phyloP scores from a whole-genome alignment of 2,888 invertebrate genomes.

The Hartigia nigra region DNA sequence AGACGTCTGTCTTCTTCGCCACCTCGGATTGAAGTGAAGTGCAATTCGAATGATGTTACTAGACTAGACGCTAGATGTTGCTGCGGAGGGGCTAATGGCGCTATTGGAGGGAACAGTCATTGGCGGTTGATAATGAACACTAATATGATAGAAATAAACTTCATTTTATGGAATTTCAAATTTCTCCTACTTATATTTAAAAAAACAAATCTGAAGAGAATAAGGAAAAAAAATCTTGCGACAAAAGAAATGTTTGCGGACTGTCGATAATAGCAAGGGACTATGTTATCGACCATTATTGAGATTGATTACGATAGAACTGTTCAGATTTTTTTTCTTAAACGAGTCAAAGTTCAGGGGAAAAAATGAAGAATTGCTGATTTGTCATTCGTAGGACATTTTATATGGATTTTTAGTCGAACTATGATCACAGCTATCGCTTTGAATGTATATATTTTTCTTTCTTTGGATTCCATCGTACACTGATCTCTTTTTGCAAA shows the following conservation, averaged over 20 bases:
- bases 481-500: background rate
- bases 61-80: background rate
- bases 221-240: background rate
- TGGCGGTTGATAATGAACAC: background rate
- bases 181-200: too few relatives aligned
- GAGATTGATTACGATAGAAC: background rate
- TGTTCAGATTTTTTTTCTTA: background rate
- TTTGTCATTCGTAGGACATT: background rate
- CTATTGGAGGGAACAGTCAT: background rate
- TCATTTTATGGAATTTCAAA: background rate
- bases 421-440: background rate
- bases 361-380: background rate
- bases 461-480: constrained; percentile 27
- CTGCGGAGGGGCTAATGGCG: background rate
- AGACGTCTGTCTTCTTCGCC: background rate
- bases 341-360: background rate
- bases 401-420: background rate
- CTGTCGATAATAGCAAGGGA: background rate
- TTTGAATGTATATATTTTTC: background rate
- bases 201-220: background rate
- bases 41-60: constrained; percentile 14
- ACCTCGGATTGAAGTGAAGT: constrained; percentile 22
- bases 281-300: background rate
- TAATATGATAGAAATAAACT: background rate
- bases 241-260: background rate